Evolutionary conservation across 2,888 invertebrate species (phyloP).

Genomic region (Scaptomyza flava): DNA sequence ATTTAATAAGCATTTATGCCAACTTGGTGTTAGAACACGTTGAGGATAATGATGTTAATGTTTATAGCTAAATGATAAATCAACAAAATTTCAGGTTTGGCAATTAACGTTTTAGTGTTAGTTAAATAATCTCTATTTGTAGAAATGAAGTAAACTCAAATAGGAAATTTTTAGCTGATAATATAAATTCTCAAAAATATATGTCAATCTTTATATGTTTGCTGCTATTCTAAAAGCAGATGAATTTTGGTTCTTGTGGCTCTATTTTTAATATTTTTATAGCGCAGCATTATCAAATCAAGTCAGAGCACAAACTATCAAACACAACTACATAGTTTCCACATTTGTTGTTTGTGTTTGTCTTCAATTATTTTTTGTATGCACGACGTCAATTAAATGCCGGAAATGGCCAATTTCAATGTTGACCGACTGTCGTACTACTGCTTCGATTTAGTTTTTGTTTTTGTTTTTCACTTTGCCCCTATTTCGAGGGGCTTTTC

Average conservation of each 20-base stretch:
- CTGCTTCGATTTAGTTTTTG: constrained; percentile 1
- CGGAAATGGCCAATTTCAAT: constrained; percentile 74
- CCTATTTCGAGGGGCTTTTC: constrained; percentile 67
- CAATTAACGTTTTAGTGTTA: background rate
- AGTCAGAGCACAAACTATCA: constrained; percentile 17
- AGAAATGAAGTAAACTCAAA: background rate
- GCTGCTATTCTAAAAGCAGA: background rate
- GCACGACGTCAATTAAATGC: constrained; percentile 72
- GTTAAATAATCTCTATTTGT: background rate
- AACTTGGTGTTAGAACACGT: constrained; percentile 3
- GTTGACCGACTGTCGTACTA: constrained; percentile 52
- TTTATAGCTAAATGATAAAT: too few relatives aligned
- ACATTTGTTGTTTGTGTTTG: constrained; percentile 38
- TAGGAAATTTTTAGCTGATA: background rate
- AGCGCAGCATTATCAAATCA: constrained; percentile 9
- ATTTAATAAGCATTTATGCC: constrained; percentile 42
- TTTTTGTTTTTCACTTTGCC: constrained; percentile 27
- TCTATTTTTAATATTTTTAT: background rate
- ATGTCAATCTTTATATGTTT: too few relatives aligned
- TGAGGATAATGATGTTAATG: too few relatives aligned
- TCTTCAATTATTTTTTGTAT: constrained; percentile 60
- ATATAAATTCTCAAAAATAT: too few relatives aligned
- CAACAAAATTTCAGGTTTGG: constrained; percentile 32
- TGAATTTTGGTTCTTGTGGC: constrained; percentile 1
- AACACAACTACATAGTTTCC: constrained; percentile 47